Base-by-base conservation (phyloP, 2,113 vertebrate genomes). In the Serilophus lunatus region DNA sequence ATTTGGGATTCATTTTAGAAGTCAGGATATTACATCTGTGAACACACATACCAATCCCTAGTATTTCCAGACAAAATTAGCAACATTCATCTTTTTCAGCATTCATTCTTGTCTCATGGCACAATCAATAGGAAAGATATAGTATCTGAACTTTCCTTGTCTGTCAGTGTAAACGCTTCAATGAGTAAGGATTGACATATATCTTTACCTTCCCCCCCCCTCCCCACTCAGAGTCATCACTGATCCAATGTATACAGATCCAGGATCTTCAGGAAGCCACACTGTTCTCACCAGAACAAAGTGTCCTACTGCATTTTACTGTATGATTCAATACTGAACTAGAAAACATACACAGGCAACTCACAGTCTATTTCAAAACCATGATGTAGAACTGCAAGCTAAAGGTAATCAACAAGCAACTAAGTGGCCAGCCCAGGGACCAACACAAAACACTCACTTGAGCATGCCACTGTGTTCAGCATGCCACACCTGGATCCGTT, bases 401-500 rank as follows among this genome's bases (percentile, higher is more conserved):
- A 42, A 31, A 90, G 45, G 29, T 23, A 53, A 75, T 22, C 49
- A 69, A 91, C 12, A 53, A 93, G 38, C 4, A 33, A 63, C 9
- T 25, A 40, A 47, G 20, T 12, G 24, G 60, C 10, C 24, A 44
- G 60, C 36, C 35, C 38, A 23, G 35, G 26, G 68, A 70, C 16
- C 28, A 45, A 45, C 4, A 60, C 12, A 26, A 12, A 61, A 33
- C 68, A 98, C 99, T 98, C 92, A 99, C 99, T 98, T 99, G 81
- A 99, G 97, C 98, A 99, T 99, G 36, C 99, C 98, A 1, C 97
- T 97, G 97, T 99, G 99, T 77, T 99, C 99, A 33, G 99, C 98
- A 0, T 99, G 99, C 99, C 99, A 99, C 96, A 99, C 99, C 96
- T 99, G 99, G 91, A 99, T 99, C 56, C 99, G 98, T 91, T 99